These are phyloP conservation scores for Stegana nigrithorax DNA, from an alignment of 2,888 invertebrate species.

Conservation along the genomic window DNA sequence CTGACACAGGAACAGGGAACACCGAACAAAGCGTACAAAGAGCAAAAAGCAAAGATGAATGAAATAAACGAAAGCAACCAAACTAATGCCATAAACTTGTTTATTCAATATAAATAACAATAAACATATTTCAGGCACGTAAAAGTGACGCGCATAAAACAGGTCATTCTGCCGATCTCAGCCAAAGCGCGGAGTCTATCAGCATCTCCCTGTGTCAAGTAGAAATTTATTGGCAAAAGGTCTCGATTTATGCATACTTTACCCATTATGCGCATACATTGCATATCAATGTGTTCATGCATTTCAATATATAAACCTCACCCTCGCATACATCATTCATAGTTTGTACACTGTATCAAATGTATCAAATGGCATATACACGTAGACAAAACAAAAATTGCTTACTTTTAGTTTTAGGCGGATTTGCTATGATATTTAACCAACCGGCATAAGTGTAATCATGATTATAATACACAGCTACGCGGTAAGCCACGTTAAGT, in stretches of 20 bases:
- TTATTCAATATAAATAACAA: conserved; percentile 21
- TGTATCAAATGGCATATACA: too few species aligned
- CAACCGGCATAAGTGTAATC: too few species aligned
- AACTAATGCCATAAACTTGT: conserved; percentile 13
- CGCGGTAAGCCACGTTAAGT: too few species aligned
- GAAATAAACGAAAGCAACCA: background rate
- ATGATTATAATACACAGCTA: too few species aligned
- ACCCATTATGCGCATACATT: background rate
- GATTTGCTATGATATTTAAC: too few species aligned
- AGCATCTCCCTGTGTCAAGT: background rate
- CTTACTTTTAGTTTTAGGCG: too few species aligned
- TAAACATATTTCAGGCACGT: conserved; percentile 45
- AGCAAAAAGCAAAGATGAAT: background rate
- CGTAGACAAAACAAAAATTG: too few species aligned
- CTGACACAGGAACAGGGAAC: background rate
- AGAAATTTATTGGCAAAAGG: conserved; percentile 11
- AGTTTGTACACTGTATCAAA: too few species aligned
- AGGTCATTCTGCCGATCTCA: conserved; percentile 33
- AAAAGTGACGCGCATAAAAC: conserved; percentile 35
- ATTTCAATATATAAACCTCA: background rate
- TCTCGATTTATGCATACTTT: background rate
- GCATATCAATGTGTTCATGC: background rate
- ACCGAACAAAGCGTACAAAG: background rate
- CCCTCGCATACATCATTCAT: background rate
- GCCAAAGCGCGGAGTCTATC: background rate